Base-by-base conservation (phyloP, 1,140 invertebrate species). In the Oppia nitens region DNA sequence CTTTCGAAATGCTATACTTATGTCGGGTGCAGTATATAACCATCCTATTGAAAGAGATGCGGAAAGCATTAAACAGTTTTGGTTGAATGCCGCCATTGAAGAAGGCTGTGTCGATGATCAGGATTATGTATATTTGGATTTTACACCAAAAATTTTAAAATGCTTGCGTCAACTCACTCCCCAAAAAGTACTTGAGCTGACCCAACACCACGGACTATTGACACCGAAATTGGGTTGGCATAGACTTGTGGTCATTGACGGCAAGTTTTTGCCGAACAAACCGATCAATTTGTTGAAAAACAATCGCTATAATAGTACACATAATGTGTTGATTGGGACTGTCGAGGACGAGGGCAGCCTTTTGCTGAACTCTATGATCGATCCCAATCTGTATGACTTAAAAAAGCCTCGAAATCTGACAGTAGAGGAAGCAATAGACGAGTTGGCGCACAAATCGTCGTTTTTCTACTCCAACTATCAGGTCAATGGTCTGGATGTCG, bases 1-100 rank as follows among this genome's bases (percentile, higher is more conserved):
- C 24, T 64, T 64, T 53, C 62, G 55, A 47, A 32, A 68, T 54
- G 74, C 70, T 20, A 75, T 76, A 21, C 63, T 75, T 52, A 61
- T 63, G 32, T 63, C 61, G 32, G 61, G 61, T 2, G 28, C 47
- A n/a, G 47, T 60, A 27, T 59, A 56, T 6, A 40, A 40, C 17
- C 32, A 6, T 9, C 32, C 6, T 9, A 40, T 40, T 6, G 6
- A 9, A 40, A 17, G 17, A 17, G 32, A 40, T 9, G 6, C 6
- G 17, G 6, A 40, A 40, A 9, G 6, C 6, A 17, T 17, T 40
- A 40, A 9, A 40, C 6, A 40, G 6, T 9, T 6, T 9, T 6
- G 6, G 6, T 9, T 9, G 6, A 40, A 40, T 9, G 17, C 17
- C 6, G 32, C 32, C 17, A 40, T 40, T 9, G 17, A 40, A 9